Evolutionary conservation across 1,140 invertebrate species (phyloP).

Genomic region (Drosophila melanica): DNA sequence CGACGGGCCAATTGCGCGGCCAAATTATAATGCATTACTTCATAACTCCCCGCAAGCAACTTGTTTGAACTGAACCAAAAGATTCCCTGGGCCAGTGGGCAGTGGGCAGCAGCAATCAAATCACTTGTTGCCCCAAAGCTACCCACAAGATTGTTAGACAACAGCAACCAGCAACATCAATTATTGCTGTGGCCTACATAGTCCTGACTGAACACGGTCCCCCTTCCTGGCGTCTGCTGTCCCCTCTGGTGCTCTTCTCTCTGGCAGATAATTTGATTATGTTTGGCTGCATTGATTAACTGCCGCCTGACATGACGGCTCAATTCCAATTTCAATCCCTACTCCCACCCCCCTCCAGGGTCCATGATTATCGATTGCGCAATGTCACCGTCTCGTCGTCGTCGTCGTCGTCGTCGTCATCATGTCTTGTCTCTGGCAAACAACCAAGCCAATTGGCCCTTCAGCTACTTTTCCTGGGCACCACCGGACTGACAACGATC

Average conservation of each 20-base stretch:
- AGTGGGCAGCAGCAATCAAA: conserved; percentile 60
- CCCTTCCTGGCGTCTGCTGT: conserved; percentile 32
- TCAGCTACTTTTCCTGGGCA: conserved; percentile 55
- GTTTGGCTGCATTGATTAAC: conserved; percentile 81
- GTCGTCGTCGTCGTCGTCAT: conserved; percentile 26
- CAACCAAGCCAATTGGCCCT: conserved; percentile 64
- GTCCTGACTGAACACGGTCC: conserved; percentile 19
- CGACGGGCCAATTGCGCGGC: conserved; percentile 63
- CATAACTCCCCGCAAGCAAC: conserved; percentile 79
- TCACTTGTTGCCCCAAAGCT: conserved; percentile 76
- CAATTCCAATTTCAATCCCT: conserved; percentile 75
- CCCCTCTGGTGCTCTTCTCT: conserved; percentile 59
- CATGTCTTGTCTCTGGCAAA: conserved; percentile 66
- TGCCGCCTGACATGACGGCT: conserved; percentile 82
- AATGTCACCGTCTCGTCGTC: conserved; percentile 57
- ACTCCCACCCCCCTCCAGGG: conserved; percentile 29
- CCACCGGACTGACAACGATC: conserved; percentile 69
- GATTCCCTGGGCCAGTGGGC: conserved; percentile 63
- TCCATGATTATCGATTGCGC: conserved; percentile 81
- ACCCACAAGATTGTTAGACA: conserved; percentile 54
- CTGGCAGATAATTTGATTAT: conserved; percentile 81
- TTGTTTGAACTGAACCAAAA: conserved; percentile 77
- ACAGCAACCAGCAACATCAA: conserved; percentile 7
- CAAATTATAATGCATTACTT: conserved; percentile 83
- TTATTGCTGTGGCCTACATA: conserved; percentile 64